Conservation (phyloP, 2,113 vertebrate genomes). For the Dunckerocampus dactyliophorus region DNA sequence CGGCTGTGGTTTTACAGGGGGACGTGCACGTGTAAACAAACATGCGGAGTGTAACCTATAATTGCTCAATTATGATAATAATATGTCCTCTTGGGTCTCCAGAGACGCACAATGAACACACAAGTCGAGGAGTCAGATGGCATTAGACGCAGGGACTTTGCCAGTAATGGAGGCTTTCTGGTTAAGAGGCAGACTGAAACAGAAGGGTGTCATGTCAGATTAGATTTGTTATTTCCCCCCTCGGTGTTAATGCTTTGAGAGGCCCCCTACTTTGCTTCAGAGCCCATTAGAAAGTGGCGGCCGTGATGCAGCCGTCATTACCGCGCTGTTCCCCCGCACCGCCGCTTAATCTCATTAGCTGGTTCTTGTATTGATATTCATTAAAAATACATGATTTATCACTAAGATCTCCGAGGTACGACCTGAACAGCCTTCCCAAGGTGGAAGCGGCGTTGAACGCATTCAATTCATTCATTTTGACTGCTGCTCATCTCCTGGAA, state of each 20-base stretch:
- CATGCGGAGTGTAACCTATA: constrained; percentile 4
- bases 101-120: constrained; percentile 3
- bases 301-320: constrained; percentile 85
- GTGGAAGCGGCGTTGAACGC: constrained; percentile 38
- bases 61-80: constrained; percentile 8
- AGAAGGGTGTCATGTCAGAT: constrained; percentile 49
- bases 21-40: constrained; percentile 4
- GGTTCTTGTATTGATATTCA: constrained; percentile 91
- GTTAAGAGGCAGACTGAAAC: constrained; percentile 32
- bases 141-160: constrained; percentile 7
- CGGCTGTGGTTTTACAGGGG: not conserved
- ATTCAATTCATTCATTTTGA: not conserved
- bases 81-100: not conserved
- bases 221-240: constrained; percentile 61
- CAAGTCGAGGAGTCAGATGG: constrained; percentile 7
- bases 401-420: constrained; percentile 85
- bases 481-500: not conserved
- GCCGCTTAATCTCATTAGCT: constrained; percentile 94
- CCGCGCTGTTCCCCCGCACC: constrained; percentile 85
- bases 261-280: constrained; percentile 86
- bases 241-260: constrained; percentile 88
- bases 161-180: constrained; percentile 16
- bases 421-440: constrained; percentile 78
- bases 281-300: constrained; percentile 87
- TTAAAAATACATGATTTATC: constrained; percentile 95